Percentiles rank a stretch among this genome's conserved stretches.
These are phyloP conservation scores for Camponotus pennsylvanicus DNA, from an alignment of 1,140 invertebrate species.

Conservation along the genomic window DNA sequence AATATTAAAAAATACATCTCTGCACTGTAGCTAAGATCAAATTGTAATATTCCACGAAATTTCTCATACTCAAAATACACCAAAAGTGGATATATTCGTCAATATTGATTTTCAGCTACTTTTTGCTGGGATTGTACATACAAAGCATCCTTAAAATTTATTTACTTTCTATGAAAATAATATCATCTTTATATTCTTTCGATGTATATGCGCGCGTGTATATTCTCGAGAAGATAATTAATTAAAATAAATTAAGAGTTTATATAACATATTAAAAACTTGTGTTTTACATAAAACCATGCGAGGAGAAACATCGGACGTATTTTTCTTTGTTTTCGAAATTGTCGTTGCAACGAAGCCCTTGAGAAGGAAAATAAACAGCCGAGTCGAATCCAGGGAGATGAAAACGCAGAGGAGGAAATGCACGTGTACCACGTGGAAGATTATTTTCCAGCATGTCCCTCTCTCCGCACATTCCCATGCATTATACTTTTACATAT, in stretches of 20 bases:
- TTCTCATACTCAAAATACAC: too few species aligned
- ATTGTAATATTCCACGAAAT: too few species aligned
- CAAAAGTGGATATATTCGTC: too few species aligned
- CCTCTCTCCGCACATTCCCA: neutral
- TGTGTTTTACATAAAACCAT: neutral
- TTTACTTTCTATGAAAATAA: neutral
- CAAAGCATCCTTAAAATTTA: neutral
- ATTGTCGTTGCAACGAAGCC: neutral
- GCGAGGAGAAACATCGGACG: neutral
- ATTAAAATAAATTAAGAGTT: conserved; percentile 1
- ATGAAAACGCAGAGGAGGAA: conserved; percentile 10
- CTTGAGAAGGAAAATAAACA: conserved; percentile 38
- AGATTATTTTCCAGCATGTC: conserved; percentile 24
- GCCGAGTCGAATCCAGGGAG: neutral
- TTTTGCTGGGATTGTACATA: too few species aligned
- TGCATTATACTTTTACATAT: conserved; percentile 15
- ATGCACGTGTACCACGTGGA: conserved; percentile 13
- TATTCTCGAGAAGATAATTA: neutral
- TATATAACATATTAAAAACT: neutral
- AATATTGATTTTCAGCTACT: too few species aligned
- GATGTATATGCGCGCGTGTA: too few species aligned
- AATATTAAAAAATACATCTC: too few species aligned
- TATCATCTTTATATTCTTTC: neutral
- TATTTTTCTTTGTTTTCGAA: conserved; percentile 41
- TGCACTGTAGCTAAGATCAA: too few species aligned